Evolutionary conservation across 64 coral and sea anemone genomes (phyloP).

Genomic region (Montipora sp.): DNA sequence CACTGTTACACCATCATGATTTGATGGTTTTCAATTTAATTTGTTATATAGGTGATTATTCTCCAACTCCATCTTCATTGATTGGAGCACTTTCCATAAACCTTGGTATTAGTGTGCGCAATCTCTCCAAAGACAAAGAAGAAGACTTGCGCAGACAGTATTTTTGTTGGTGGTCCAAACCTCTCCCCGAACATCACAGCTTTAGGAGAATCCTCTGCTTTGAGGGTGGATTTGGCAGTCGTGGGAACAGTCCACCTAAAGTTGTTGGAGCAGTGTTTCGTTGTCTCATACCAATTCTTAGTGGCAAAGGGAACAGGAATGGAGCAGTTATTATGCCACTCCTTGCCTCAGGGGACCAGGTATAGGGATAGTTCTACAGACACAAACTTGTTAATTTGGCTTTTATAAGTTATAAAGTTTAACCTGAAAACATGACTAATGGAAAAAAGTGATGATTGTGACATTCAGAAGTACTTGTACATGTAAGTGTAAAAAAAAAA

Average conservation of each 20-base stretch:
- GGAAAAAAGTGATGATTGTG: no score
- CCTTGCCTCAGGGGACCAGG: constrained; percentile 92
- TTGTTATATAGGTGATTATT: constrained; percentile 73
- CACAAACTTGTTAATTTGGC: no score
- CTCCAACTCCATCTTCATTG: constrained; percentile 79
- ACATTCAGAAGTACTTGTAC: no score
- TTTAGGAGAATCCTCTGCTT: constrained; percentile 91
- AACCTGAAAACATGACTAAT: no score
- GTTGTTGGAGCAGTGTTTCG: constrained; percentile 92
- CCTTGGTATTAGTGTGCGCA: constrained; percentile 81
- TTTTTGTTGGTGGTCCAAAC: constrained; percentile 99
- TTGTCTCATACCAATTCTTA: constrained; percentile 88
- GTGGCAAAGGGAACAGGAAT: constrained; percentile 62
- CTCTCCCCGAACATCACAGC: constrained; percentile 76
- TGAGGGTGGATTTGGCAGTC: constrained; percentile 88
- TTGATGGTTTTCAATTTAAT: neutral
- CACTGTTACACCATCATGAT: neutral
- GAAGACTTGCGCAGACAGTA: constrained; percentile 89
- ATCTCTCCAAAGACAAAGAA: constrained; percentile 84
- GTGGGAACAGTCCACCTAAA: constrained; percentile 71
- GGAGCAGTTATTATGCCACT: constrained; percentile 94
- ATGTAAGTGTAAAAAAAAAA: no score
- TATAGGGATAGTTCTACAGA: neutral
- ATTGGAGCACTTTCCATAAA: constrained; percentile 83
- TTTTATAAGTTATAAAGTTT: no score